These are phyloP conservation scores for Lepisosteus osseus DNA, from an alignment of 2,113 vertebrate species.

Conservation along the genomic window DNA sequence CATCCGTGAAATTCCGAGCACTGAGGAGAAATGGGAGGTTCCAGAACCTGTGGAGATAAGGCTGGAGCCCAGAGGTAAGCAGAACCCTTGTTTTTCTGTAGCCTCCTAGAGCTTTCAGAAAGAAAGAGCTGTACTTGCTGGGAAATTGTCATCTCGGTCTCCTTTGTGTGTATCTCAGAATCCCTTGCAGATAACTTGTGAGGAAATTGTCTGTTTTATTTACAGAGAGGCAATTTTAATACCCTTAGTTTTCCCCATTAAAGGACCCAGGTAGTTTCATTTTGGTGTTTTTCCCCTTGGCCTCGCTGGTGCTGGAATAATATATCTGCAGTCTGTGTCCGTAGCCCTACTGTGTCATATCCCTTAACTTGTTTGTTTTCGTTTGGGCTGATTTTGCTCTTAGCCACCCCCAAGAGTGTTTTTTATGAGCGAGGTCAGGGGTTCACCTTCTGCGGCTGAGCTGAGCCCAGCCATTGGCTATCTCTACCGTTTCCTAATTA, in stretches of 20 bases:
- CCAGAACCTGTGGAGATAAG: constrained; percentile 48
- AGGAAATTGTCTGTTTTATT: too few species aligned
- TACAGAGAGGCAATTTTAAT: too few species aligned
- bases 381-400: neutral
- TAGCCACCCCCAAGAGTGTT: neutral
- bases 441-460: neutral
- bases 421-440: neutral
- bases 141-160: too few species aligned
- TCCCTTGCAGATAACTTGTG: too few species aligned
- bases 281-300: neutral
- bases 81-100: neutral
- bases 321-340: too few species aligned
- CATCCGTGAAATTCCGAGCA: constrained; percentile 53
- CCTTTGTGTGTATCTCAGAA: too few species aligned
- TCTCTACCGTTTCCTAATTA: constrained; percentile 35
- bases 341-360: too few species aligned
- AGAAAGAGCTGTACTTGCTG: too few species aligned
- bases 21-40: constrained; percentile 64
- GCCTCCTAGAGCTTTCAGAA: too few species aligned
- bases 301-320: too few species aligned
- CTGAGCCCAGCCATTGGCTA: constrained; percentile 8
- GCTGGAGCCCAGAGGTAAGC: constrained; percentile 20
- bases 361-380: neutral
- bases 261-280: neutral
- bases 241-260: neutral